Conservation (phyloP, 2,113 vertebrate species). For the Odontophorus gujanensis region DNA sequence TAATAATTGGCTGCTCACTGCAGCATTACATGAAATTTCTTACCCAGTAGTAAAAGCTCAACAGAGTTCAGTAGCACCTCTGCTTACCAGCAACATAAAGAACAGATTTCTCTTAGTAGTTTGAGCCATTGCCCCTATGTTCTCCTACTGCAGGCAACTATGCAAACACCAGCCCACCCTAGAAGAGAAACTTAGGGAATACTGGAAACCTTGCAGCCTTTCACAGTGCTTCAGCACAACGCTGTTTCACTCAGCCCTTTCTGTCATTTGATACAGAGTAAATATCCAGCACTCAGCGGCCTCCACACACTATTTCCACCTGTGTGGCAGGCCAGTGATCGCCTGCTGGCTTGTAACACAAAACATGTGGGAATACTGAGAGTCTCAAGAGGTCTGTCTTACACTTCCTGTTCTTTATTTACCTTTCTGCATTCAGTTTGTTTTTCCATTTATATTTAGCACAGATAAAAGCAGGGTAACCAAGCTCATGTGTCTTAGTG, state of each 20-base stretch:
- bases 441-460: conserved; percentile 72
- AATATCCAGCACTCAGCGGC: conserved; percentile 47
- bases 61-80: not conserved
- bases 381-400: conserved; percentile 65
- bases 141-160: conserved; percentile 29
- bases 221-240: conserved; percentile 33
- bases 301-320: conserved; percentile 61
- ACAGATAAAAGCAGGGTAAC: conserved; percentile 41
- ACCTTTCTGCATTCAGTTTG: conserved; percentile 64
- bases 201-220: conserved; percentile 16
- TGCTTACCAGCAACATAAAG: not conserved
- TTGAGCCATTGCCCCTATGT: not conserved
- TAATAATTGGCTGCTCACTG: not conserved
- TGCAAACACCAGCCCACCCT: conserved; percentile 55
- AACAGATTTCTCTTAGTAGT: not conserved
- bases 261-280: conserved; percentile 68
- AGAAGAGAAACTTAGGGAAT: conserved; percentile 47
- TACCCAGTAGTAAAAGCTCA: not conserved
- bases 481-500: conserved; percentile 36
- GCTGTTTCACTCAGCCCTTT: conserved; percentile 29
- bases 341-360: conserved; percentile 51
- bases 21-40: not conserved
- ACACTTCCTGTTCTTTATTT: conserved; percentile 70
- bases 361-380: conserved; percentile 66
- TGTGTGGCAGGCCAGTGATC: conserved; percentile 41